phyloP scores from a whole-genome alignment of 2,797 vertebrate genomes.

The Melanogrammus aeglefinus region DNA sequence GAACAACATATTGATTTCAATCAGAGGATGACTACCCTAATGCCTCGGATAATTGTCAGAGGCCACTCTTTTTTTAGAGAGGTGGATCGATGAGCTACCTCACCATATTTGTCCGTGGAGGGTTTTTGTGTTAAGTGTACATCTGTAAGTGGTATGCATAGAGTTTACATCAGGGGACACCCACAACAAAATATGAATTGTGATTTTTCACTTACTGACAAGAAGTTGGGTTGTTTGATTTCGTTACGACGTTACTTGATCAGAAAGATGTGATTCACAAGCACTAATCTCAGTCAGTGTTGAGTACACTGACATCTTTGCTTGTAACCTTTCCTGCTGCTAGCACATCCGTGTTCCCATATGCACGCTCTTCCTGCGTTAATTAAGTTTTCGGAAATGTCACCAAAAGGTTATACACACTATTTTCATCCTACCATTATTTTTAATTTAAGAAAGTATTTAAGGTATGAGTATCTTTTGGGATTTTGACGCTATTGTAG shows the following conservation, averaged over 20 bases:
- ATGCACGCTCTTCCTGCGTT: slow-evolving; percentile 55
- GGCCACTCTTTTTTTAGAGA: slow-evolving; percentile 12
- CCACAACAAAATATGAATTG: background rate
- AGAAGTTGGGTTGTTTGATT: background rate
- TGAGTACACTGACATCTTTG: slow-evolving; percentile 30
- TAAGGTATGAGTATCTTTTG: background rate
- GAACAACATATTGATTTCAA: slow-evolving; percentile 56
- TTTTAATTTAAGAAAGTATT: background rate
- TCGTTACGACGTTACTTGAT: background rate
- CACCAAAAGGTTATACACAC: slow-evolving; percentile 37
- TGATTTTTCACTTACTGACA: background rate
- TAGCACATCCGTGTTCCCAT: slow-evolving; percentile 45
- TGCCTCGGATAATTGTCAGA: slow-evolving; percentile 34
- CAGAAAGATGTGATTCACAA: background rate
- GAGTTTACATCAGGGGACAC: background rate
- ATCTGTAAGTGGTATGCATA: background rate
- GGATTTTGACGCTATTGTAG: no score
- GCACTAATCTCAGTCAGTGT: background rate
- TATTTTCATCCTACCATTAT: slow-evolving; percentile 26
- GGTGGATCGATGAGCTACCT: slow-evolving; percentile 30
- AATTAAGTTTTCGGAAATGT: slow-evolving; percentile 58
- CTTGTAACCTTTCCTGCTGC: slow-evolving; percentile 43
- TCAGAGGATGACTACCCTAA: slow-evolving; percentile 36
- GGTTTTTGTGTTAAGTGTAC: background rate
- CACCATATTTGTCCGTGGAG: background rate